These are phyloP conservation scores for Metopolophium dirhodum DNA, from an alignment of 1,140 invertebrate species.

Conservation along the genomic window DNA sequence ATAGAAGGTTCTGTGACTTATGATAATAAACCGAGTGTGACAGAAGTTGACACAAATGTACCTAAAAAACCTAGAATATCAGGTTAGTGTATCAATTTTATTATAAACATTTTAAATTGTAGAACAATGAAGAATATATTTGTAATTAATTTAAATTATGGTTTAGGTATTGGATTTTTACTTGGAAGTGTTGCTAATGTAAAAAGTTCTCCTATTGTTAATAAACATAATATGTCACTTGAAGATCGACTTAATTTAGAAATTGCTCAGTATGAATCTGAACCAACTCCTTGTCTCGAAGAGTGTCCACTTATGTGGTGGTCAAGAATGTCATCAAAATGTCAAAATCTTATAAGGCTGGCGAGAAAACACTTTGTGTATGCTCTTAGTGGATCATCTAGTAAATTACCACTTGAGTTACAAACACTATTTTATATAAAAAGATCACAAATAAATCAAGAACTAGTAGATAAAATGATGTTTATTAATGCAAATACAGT, in stretches of 20 bases:
- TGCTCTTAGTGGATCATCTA: constrained; percentile 52
- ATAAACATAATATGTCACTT: constrained; percentile 55
- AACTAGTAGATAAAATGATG: constrained; percentile 46
- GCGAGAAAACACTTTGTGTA: constrained; percentile 55
- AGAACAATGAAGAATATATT: not conserved
- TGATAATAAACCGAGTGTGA: not conserved
- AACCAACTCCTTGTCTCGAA: constrained; percentile 65
- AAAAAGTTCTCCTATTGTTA: constrained; percentile 26
- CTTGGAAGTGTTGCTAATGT: constrained; percentile 18
- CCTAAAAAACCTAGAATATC: constrained; percentile 32
- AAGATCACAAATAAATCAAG: constrained; percentile 54
- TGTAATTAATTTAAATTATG: not conserved
- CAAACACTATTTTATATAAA: constrained; percentile 40
- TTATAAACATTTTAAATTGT: not conserved
- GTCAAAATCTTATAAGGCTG: constrained; percentile 56
- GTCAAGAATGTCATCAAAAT: constrained; percentile 45
- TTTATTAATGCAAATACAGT: constrained; percentile 41
- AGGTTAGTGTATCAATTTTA: not conserved
- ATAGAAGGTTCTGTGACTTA: constrained; percentile 49
- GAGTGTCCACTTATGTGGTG: constrained; percentile 64
- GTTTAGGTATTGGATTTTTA: constrained; percentile 31
- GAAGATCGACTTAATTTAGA: constrained; percentile 66
- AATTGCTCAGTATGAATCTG: constrained; percentile 66
- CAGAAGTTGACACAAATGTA: not conserved
- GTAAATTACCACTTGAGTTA: constrained; percentile 42